Evolutionary conservation across 2,113 vertebrate species (phyloP).

Genomic region (Periophthalmodon schlosseri): DNA sequence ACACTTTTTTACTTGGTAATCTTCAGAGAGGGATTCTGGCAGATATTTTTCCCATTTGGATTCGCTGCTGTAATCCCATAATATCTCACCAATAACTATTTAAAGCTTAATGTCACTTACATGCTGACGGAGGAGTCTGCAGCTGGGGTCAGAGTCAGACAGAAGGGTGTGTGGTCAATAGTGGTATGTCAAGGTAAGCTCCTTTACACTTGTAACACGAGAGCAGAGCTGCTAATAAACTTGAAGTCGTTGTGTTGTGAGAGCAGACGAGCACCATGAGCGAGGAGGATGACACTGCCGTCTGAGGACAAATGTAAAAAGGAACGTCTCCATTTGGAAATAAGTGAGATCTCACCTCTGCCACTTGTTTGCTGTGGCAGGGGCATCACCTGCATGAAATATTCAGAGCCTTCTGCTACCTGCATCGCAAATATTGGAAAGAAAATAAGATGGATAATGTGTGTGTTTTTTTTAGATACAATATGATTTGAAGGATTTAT

Average conservation of each 20-base stretch:
- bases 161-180: slow-evolving; percentile 30
- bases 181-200: slow-evolving; percentile 33
- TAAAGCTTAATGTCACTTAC: slow-evolving; percentile 70
- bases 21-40: slow-evolving; percentile 59
- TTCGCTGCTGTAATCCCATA: slow-evolving; percentile 66
- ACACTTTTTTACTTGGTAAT: slow-evolving; percentile 61
- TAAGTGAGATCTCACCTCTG: slow-evolving; percentile 8
- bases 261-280: not conserved
- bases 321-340: slow-evolving; percentile 2
- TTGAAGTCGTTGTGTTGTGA: not conserved
- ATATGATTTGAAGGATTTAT: too few species aligned
- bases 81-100: slow-evolving; percentile 74
- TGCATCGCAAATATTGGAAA: not conserved
- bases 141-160: slow-evolving; percentile 52
- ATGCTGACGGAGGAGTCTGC: slow-evolving; percentile 62
- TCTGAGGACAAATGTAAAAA: slow-evolving; percentile 8
- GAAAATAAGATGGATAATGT: not conserved
- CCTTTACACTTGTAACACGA: slow-evolving; percentile 5
- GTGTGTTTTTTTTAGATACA: not conserved
- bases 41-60: slow-evolving; percentile 52
- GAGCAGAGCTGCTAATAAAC: slow-evolving; percentile 5
- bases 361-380: slow-evolving; percentile 1
- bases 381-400: not conserved
- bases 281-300: not conserved
- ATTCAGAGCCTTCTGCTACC: not conserved